Percentiles rank a stretch among this genome's conserved stretches.
These are phyloP conservation scores for Hydrolagus affinis DNA, from an alignment of 2,113 vertebrate species.

Conservation along the genomic window DNA sequence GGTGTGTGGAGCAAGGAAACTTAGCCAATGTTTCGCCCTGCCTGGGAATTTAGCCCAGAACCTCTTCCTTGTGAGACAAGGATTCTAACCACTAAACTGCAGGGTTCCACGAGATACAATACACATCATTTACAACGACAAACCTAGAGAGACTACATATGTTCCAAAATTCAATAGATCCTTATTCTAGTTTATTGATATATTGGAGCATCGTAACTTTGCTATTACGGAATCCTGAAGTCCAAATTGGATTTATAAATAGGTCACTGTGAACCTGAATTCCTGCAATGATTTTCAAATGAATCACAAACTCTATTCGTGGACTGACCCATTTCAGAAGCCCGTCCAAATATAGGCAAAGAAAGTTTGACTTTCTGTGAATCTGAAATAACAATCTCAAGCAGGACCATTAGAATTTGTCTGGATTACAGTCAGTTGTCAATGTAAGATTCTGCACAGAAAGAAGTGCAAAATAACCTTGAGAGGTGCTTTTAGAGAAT, in stretches of 20 bases:
- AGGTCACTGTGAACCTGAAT: constrained; percentile 4
- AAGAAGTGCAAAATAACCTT: not conserved
- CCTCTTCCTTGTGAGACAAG: too few relatives aligned
- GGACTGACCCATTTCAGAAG: not conserved
- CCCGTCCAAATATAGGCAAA: not conserved
- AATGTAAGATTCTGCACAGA: not conserved
- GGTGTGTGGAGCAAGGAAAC: too few relatives aligned
- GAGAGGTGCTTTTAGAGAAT: not conserved
- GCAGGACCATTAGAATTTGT: not conserved
- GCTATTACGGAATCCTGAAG: not conserved
- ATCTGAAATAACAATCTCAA: not conserved
- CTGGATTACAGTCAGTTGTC: not conserved
- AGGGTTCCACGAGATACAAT: too few relatives aligned
- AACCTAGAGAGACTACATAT: not conserved
- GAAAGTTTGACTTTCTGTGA: not conserved
- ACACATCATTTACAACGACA: not conserved
- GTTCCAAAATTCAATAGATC: not conserved
- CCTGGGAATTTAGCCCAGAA: too few relatives aligned
- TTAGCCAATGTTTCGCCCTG: too few relatives aligned
- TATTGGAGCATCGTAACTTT: not conserved
- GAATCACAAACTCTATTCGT: not conserved
- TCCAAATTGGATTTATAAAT: not conserved
- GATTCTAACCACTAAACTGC: too few relatives aligned
- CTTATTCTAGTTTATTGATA: not conserved
- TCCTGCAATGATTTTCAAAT: not conserved